These are phyloP conservation scores for Edolisoma coerulescens DNA, from an alignment of 2,113 vertebrate genomes.

Conservation along the genomic window DNA sequence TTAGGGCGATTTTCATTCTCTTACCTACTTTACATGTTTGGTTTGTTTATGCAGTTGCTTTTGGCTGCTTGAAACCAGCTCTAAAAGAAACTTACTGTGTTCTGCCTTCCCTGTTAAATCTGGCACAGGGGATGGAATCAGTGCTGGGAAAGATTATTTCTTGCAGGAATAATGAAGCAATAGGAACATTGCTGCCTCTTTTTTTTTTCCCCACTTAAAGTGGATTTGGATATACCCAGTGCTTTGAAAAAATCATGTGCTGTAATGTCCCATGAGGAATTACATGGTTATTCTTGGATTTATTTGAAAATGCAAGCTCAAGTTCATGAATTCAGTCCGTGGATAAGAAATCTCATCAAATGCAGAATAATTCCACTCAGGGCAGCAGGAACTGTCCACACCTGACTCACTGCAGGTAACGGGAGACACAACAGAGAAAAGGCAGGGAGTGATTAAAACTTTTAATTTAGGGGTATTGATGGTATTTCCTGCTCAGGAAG, in stretches of 20 bases:
- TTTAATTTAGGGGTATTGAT: background rate
- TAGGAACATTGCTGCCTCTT: background rate
- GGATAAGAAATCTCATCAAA: background rate
- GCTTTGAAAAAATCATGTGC: background rate
- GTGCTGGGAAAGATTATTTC: constrained; percentile 7
- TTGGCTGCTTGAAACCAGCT: background rate
- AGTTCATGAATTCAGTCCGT: background rate
- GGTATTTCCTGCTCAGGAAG: background rate
- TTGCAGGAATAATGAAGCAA: constrained; percentile 7
- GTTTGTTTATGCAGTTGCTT: background rate
- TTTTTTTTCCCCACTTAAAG: background rate
- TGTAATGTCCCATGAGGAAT: background rate
- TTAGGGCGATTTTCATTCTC: background rate
- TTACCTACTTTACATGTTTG: background rate
- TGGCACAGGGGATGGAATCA: background rate
- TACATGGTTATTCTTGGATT: background rate
- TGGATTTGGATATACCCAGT: constrained; percentile 32
- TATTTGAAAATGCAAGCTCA: background rate
- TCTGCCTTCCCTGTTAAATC: background rate
- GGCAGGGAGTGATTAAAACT: background rate
- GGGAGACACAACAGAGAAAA: background rate
- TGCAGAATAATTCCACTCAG: background rate
- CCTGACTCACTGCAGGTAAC: background rate
- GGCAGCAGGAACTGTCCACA: background rate
- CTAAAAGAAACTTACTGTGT: background rate